Evolutionary conservation across 2,113 vertebrate genomes (phyloP).

Genomic region (Fregata magnificens): DNA sequence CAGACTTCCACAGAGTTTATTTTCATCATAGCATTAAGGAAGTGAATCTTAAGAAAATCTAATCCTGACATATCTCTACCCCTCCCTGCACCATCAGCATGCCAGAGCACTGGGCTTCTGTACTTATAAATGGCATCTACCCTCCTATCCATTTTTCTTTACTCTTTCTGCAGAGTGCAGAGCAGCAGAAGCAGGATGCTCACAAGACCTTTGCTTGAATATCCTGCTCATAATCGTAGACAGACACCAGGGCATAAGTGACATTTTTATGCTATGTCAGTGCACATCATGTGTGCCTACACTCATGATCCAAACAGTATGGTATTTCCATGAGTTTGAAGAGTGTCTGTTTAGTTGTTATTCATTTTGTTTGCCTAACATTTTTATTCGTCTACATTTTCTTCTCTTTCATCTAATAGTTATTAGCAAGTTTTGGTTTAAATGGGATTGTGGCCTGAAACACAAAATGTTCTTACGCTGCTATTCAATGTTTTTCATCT

Average conservation of each 20-base stretch:
- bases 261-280: neutral
- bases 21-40: neutral
- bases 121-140: constrained; percentile 4
- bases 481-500: constrained; percentile 72
- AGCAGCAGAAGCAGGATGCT: constrained; percentile 35
- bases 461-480: constrained; percentile 37
- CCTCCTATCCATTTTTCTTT: neutral
- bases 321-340: neutral
- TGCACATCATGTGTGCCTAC: neutral
- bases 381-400: neutral
- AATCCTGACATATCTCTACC: neutral
- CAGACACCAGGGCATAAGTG: neutral
- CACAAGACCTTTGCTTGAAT: constrained; percentile 49
- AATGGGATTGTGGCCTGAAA: constrained; percentile 20
- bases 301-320: neutral
- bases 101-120: neutral
- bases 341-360: neutral
- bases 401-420: neutral
- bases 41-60: neutral
- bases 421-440: constrained; percentile 6
- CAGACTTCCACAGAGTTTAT: neutral
- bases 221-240: neutral
- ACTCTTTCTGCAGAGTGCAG: neutral
- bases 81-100: neutral
- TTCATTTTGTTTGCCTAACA: neutral